These are phyloP conservation scores for Microctonus brassicae DNA, from an alignment of 2,888 invertebrate genomes.

Conservation along the genomic window DNA sequence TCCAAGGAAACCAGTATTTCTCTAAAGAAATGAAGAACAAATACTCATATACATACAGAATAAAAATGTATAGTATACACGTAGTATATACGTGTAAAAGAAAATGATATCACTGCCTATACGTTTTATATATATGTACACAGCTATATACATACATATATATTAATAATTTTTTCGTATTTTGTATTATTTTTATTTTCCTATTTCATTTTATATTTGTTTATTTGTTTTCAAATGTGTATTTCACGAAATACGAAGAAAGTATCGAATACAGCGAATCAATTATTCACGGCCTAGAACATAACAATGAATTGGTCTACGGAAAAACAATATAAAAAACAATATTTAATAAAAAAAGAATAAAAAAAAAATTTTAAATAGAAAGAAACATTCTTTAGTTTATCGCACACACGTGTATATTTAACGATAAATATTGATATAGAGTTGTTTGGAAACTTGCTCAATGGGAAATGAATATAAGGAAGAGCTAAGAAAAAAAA, in stretches of 20 bases:
- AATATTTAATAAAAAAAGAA: not conserved
- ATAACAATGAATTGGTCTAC: not conserved
- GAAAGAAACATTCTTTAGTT: not conserved
- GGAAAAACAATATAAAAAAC: not conserved
- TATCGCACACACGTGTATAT: not conserved
- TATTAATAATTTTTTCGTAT: not conserved
- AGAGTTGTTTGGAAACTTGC: not conserved
- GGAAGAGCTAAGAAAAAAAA: not conserved
- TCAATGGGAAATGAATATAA: not conserved
- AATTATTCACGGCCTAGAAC: constrained; percentile 1
- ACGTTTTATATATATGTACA: constrained; percentile 2
- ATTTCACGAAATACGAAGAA: constrained; percentile 6
- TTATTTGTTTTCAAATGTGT: constrained; percentile 7
- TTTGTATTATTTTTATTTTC: not conserved
- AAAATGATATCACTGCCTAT: constrained; percentile 19
- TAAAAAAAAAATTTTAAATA: not conserved
- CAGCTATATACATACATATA: no score
- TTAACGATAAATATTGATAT: not conserved
- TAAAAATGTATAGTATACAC: not conserved
- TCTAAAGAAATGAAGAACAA: not conserved
- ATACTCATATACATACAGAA: not conserved
- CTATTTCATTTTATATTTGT: not conserved
- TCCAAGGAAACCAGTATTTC: constrained; percentile 6
- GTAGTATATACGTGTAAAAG: not conserved
- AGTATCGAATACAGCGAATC: not conserved